Percentiles rank a stretch among this genome's conserved stretches.
phyloP scores from a whole-genome alignment of 2,888 invertebrate genomes.

The Calameuta filiformis region DNA sequence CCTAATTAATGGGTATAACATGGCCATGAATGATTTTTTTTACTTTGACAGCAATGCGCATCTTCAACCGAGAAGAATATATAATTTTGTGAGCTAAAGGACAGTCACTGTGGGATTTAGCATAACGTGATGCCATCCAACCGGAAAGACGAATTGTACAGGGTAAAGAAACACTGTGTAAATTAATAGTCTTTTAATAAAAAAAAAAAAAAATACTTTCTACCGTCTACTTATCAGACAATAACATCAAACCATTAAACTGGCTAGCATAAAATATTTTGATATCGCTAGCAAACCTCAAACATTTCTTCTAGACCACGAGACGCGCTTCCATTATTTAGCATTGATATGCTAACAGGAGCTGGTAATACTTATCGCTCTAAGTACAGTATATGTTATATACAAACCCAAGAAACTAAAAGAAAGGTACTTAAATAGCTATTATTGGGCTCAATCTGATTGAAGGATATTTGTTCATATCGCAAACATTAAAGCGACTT shows the following conservation, averaged over 20 bases:
- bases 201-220: background rate
- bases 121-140: too few species aligned
- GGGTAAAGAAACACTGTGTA: background rate
- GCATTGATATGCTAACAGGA: constrained; percentile 12
- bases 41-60: background rate
- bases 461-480: background rate
- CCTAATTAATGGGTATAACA: background rate
- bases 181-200: background rate
- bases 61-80: background rate
- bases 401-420: constrained; percentile 8
- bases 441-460: background rate
- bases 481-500: background rate
- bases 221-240: background rate
- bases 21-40: background rate
- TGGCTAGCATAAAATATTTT: background rate
- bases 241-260: background rate
- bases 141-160: background rate
- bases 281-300: background rate
- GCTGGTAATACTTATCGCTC: constrained; percentile 14
- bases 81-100: background rate
- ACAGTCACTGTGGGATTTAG: background rate
- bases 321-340: constrained; percentile 10
- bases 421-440: background rate
- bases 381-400: constrained; percentile 16
- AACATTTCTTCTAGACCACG: constrained; percentile 8